These are phyloP conservation scores for Meandrina meandrites DNA, from an alignment of 92 coral and sea anemone species.

Conservation along the genomic window DNA sequence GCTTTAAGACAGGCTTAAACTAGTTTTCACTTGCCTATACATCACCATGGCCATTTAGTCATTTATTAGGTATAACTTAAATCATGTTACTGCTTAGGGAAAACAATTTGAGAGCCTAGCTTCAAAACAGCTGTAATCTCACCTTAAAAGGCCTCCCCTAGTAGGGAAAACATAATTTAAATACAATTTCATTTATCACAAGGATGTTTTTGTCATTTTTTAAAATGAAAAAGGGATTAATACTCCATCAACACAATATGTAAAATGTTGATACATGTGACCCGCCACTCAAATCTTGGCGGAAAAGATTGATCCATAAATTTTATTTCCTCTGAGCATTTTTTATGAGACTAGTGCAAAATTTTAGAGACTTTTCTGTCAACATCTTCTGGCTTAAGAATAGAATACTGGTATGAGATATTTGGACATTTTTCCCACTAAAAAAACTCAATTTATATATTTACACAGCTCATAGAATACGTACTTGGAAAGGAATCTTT, in stretches of 20 bases:
- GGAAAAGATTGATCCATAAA: background rate
- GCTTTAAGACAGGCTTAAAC: background rate
- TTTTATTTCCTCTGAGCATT: background rate
- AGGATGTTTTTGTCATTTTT: slow-evolving; percentile 17
- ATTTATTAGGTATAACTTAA: background rate
- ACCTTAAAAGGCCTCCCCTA: background rate
- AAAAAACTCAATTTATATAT: slow-evolving; percentile 8
- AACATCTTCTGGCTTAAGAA: background rate
- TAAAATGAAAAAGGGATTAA: background rate
- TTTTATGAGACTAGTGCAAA: background rate
- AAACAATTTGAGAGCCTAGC: background rate
- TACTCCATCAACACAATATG: background rate
- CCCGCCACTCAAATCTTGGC: background rate
- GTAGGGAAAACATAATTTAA: background rate
- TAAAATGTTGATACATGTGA: background rate
- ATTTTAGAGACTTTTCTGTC: slow-evolving; percentile 6
- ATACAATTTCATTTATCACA: slow-evolving; percentile 6
- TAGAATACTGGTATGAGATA: background rate
- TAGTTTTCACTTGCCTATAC: background rate
- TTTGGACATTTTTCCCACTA: background rate
- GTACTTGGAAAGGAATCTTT: background rate
- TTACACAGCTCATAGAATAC: background rate
- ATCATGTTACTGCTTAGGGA: background rate
- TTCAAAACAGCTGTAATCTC: background rate
- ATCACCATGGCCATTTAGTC: background rate